A percentile compares a stretch with the other conserved stretches of the same genome.
Conservation (phyloP, 2,888 invertebrate genomes). For the Noctua fimbriata region DNA sequence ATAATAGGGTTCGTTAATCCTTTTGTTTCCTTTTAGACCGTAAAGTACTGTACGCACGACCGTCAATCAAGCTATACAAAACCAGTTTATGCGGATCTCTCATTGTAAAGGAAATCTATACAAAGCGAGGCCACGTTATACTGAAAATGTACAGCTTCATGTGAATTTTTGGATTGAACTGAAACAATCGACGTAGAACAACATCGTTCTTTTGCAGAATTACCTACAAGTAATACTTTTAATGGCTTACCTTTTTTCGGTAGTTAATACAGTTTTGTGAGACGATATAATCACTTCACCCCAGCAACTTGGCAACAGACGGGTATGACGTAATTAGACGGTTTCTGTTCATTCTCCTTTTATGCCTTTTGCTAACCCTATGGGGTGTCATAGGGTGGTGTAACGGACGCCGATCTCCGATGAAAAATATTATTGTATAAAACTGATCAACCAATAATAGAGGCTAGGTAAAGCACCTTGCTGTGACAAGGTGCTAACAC, state of each 20-base stretch:
- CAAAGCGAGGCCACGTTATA: no score
- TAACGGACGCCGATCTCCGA: no score
- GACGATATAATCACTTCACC: neutral
- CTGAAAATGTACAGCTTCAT: no score
- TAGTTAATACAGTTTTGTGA: neutral
- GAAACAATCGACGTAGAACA: neutral
- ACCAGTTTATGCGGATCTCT: no score
- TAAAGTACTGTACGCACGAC: no score
- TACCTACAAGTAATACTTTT: neutral
- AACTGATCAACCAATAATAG: no score
- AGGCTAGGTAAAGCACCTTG: no score
- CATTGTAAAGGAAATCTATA: no score
- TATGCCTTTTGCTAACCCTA: conserved; percentile 20
- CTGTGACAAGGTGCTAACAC: no score
- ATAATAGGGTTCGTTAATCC: neutral
- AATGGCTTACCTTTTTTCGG: neutral
- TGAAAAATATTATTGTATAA: no score
- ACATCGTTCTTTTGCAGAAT: neutral
- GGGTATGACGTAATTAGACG: conserved; percentile 24
- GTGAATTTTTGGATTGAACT: neutral
- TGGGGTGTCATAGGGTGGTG: conserved; percentile 13
- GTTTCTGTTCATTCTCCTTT: conserved; percentile 26
- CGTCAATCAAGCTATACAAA: no score
- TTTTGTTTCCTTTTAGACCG: neutral
- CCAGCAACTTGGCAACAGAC: conserved; percentile 2